phyloP scores from a whole-genome alignment of 2,113 vertebrate genomes.

The Etheostoma cragini region DNA sequence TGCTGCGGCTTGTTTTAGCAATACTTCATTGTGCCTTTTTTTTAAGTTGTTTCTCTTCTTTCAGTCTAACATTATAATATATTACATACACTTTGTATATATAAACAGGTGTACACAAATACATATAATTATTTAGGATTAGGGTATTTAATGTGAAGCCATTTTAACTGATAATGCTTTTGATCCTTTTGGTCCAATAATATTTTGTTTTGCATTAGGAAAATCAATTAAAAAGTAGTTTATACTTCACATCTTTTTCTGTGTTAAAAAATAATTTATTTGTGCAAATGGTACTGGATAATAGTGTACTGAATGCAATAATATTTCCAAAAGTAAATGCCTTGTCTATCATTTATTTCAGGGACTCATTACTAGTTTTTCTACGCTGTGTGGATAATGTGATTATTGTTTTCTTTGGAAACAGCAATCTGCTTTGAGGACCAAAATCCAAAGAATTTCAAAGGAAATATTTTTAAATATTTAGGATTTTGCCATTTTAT shows the following conservation, averaged over 20 bases:
- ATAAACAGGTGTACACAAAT: slow-evolving; percentile 15
- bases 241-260: background rate
- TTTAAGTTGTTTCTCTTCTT: background rate
- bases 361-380: background rate
- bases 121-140: slow-evolving; percentile 14
- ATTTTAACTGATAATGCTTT: slow-evolving; percentile 16
- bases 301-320: background rate
- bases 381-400: background rate
- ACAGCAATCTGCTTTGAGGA: background rate
- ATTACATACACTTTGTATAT: slow-evolving; percentile 29
- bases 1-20: slow-evolving; percentile 12
- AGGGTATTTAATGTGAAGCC: slow-evolving; percentile 11
- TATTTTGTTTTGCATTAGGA: background rate
- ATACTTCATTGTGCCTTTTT: slow-evolving; percentile 51
- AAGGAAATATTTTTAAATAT: background rate
- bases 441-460: background rate
- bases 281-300: slow-evolving; percentile 20
- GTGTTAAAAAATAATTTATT: slow-evolving; percentile 36
- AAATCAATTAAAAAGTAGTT: slow-evolving; percentile 1
- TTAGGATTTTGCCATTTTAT: background rate
- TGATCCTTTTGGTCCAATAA: background rate
- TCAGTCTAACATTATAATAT: slow-evolving; percentile 7
- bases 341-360: slow-evolving; percentile 6
- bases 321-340: background rate
- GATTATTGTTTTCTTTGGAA: slow-evolving; percentile 9